phyloP scores from a whole-genome alignment of 2,113 vertebrate genomes.

The Myotis davidii region DNA sequence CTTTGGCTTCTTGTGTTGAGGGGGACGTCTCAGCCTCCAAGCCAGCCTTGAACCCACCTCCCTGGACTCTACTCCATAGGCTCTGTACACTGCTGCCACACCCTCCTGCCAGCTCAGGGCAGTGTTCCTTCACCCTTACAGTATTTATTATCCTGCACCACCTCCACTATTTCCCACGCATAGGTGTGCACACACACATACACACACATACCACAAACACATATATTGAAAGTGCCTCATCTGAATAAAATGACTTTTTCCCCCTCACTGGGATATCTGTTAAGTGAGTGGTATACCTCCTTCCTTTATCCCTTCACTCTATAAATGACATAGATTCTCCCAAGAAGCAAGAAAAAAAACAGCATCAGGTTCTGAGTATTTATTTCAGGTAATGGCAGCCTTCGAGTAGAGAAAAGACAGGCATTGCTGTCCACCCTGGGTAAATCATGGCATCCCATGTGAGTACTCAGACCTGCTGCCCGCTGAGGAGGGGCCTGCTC shows the following conservation, averaged over 20 bases:
- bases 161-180: not conserved
- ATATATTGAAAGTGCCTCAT: conserved; percentile 79
- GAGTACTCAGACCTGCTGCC: conserved; percentile 86
- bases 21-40: conserved; percentile 16
- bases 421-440: not conserved
- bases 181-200: not conserved
- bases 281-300: not conserved
- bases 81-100: conserved; percentile 71
- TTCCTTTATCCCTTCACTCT: conserved; percentile 19
- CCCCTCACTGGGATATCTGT: not conserved
- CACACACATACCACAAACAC: not conserved
- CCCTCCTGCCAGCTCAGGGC: conserved; percentile 42
- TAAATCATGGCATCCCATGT: not conserved
- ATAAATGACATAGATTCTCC: conserved; percentile 9
- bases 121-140: conserved; percentile 20
- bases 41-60: conserved; percentile 2
- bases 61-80: not conserved
- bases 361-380: conserved; percentile 56
- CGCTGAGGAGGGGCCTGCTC: conserved; percentile 91
- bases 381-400: conserved; percentile 59
- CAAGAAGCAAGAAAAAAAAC: not conserved
- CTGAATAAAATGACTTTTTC: conserved; percentile 77
- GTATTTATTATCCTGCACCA: conserved; percentile 77
- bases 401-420: not conserved
- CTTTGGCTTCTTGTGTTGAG: conserved; percentile 87